Percentiles rank a stretch among this genome's conserved stretches.
phyloP scores from a whole-genome alignment of 2,888 invertebrate genomes.

The Acholoe squamosa region DNA sequence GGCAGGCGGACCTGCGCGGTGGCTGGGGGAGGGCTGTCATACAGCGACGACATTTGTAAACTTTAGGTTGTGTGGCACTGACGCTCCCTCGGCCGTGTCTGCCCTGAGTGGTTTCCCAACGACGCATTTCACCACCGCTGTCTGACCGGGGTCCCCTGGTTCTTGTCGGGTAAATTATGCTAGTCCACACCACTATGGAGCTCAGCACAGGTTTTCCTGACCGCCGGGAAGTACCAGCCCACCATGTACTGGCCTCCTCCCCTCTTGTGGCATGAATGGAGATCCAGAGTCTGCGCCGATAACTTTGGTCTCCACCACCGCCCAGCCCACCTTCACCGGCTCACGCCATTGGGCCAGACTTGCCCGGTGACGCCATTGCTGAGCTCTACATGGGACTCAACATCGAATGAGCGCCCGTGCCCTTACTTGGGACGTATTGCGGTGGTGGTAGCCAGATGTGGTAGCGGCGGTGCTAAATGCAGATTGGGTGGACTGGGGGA shows the following conservation, averaged over 20 bases:
- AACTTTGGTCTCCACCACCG: background rate
- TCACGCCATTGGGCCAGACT: constrained; percentile 38
- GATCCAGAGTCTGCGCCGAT: constrained; percentile 57
- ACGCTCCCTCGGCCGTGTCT: constrained; percentile 3
- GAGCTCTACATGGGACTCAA: background rate
- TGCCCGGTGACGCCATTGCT: constrained; percentile 10
- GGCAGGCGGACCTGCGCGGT: constrained; percentile 37
- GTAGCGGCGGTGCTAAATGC: background rate
- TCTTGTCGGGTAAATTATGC: constrained; percentile 59
- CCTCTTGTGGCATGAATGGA: constrained; percentile 8
- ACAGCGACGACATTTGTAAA: background rate
- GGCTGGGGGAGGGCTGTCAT: constrained; percentile 25
- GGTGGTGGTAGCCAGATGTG: background rate
- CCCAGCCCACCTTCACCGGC: background rate
- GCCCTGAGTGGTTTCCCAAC: constrained; percentile 1
- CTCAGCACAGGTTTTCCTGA: constrained; percentile 37
- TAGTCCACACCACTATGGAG: constrained; percentile 19
- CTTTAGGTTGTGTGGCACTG: background rate
- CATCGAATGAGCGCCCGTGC: constrained; percentile 19
- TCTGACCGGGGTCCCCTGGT: background rate
- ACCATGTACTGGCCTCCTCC: background rate
- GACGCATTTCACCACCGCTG: background rate
- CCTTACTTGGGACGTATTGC: too few species aligned
- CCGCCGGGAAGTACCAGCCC: background rate
- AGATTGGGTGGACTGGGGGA: background rate